Evolutionary conservation across 2,797 vertebrate species (phyloP).

Genomic region (Heliangelus exortis): DNA sequence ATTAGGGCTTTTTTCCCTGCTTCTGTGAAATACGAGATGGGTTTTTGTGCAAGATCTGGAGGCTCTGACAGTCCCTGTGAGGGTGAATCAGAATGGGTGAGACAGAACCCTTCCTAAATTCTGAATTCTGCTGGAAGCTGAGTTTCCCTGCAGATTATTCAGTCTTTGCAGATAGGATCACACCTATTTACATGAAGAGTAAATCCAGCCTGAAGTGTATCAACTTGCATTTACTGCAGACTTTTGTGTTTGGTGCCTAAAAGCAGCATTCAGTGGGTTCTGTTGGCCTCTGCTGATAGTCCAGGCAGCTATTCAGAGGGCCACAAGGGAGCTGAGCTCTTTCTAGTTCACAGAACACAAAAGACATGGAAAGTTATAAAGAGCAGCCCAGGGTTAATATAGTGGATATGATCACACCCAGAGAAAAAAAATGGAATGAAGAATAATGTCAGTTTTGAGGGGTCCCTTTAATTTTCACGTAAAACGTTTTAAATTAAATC

Average conservation of each 20-base stretch:
- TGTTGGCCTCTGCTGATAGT: background rate
- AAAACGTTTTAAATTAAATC: background rate
- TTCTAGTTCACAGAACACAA: background rate
- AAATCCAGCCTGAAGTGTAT: background rate
- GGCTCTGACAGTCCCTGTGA: background rate
- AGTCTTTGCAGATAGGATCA: background rate
- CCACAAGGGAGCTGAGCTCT: background rate
- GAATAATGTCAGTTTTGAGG: background rate
- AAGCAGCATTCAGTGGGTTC: background rate
- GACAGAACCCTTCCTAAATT: too few relatives aligned
- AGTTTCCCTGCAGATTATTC: background rate
- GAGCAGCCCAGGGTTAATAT: background rate
- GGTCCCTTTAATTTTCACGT: background rate
- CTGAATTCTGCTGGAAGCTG: background rate
- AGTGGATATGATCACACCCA: background rate
- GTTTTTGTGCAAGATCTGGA: background rate
- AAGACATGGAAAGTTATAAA: background rate
- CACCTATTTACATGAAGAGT: background rate
- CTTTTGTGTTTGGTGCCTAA: background rate
- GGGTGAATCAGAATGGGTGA: background rate
- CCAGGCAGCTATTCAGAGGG: background rate
- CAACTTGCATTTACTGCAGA: background rate
- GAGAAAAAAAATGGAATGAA: background rate
- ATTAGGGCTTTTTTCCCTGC: background rate
- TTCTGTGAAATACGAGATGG: background rate